Conservation (phyloP, 2,888 invertebrate species). For the Dugesia japonica region DNA sequence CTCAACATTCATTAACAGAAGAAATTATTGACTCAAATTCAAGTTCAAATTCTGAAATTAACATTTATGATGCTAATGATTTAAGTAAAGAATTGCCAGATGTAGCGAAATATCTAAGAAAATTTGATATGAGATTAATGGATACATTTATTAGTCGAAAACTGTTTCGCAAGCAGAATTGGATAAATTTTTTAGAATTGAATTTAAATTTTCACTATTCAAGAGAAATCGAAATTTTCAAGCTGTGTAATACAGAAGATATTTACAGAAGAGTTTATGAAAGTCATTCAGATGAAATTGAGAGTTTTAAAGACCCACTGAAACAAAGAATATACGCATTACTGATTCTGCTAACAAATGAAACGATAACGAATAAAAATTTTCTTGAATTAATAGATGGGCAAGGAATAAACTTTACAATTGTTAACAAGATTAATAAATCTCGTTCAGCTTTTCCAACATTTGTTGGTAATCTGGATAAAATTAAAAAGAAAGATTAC, state of each 20-base stretch:
- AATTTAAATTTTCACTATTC: neutral
- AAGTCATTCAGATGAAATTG: neutral
- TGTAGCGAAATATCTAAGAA: neutral
- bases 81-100: neutral
- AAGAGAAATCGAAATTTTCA: neutral
- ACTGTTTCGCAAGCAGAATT: neutral
- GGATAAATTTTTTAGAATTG: neutral
- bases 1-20: neutral
- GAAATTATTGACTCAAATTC: neutral
- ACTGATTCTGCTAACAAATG: neutral
- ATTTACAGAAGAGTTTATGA: neutral
- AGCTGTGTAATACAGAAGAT: neutral
- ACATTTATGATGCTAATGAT: neutral
- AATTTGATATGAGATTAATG: neutral
- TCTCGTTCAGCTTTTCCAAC: neutral
- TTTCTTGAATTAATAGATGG: neutral
- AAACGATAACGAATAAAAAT: neutral
- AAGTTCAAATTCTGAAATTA: neutral
- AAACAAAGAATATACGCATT: neutral
- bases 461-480: neutral
- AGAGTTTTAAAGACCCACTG: neutral
- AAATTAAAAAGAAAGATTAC: neutral
- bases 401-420: neutral
- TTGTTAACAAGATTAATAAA: neutral
- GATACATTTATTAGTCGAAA: neutral